phyloP scores from a whole-genome alignment of 2,113 vertebrate genomes.

The Anarrhichthys ocellatus region DNA sequence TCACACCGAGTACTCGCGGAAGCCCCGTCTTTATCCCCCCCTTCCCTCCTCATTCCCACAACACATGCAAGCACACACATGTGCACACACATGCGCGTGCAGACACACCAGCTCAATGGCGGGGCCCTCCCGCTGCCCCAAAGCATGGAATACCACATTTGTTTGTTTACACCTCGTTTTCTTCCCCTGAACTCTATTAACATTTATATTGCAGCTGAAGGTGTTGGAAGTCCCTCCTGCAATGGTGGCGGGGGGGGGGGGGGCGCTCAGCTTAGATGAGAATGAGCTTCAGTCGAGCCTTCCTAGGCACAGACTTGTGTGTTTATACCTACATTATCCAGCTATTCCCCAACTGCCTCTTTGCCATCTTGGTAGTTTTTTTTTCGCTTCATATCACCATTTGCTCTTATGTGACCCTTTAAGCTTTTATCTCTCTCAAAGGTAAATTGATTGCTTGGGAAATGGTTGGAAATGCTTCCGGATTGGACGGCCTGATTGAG shows the following conservation, averaged over 20 bases:
- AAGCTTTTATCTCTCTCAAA: conserved; percentile 81
- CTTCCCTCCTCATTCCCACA: conserved; percentile 38
- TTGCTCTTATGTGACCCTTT: conserved; percentile 81
- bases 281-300: conserved; percentile 78
- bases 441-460: conserved; percentile 82
- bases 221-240: conserved; percentile 82
- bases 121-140: conserved; percentile 76
- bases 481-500: conserved; percentile 76
- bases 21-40: conserved; percentile 64
- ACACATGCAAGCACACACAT: conserved; percentile 51
- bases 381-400: conserved; percentile 75
- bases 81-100: not conserved
- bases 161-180: conserved; percentile 84
- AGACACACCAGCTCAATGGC: conserved; percentile 60
- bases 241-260: conserved; percentile 38
- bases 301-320: conserved; percentile 76
- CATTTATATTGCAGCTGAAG: conserved; percentile 87
- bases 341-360: conserved; percentile 76
- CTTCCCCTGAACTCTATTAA: conserved; percentile 86
- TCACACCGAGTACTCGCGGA: conserved; percentile 49
- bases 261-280: conserved; percentile 76
- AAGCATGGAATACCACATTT: conserved; percentile 81
- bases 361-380: conserved; percentile 54
- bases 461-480: conserved; percentile 65
- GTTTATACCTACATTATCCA: conserved; percentile 80